Base-by-base conservation (phyloP, 2,797 vertebrate genomes). In the Champsocephalus gunnari region DNA sequence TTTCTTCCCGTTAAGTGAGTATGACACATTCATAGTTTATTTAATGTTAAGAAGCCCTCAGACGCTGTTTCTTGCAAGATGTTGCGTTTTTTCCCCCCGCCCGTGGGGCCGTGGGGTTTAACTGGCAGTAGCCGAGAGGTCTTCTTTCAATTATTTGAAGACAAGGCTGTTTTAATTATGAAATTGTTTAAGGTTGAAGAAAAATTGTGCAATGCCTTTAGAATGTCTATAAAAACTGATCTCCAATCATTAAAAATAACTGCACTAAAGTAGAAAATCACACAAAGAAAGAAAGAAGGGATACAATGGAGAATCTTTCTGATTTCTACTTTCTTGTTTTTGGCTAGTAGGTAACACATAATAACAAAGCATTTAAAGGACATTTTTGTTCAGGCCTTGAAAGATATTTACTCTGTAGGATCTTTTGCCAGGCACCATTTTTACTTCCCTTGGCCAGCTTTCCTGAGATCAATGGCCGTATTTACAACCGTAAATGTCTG, bases 141-240 rank as follows among this genome's bases (percentile, higher is more conserved):
- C 43, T 60, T 41, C 54, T 71, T 75, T 79, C 50, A 81, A 71
- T 74, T 66, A 82, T 85, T 71, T 64, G 74, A 59, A 81, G 60
- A 24, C 51, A 3, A 24, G 58, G 13, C 45, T 55, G 63, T 72
- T 81, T 65, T 58, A 68, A 71, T 49, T 49, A 55, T 53, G 55
- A 67, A 71, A 74, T 75, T 70, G 57, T 77, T 78, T 60, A 79
- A 47, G 51, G 58, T 58, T 44, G 54, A 16, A 49, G 66, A 43
- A 32, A 60, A 81, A 66, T 28, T 56, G 13, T 71, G 55, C 64
- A 70, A 47, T 68, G 65, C 41, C 45, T 61, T 44, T 8, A 74
- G 69, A 62, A 41, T 54, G 17, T 73, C 21, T 17, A 24, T 75
- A 50, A 17, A 34, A 75, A 17, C 17, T 71, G 41, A 68, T 73